Conservation (phyloP, 2,888 invertebrate genomes). For the Ochlodes sylvanus region DNA sequence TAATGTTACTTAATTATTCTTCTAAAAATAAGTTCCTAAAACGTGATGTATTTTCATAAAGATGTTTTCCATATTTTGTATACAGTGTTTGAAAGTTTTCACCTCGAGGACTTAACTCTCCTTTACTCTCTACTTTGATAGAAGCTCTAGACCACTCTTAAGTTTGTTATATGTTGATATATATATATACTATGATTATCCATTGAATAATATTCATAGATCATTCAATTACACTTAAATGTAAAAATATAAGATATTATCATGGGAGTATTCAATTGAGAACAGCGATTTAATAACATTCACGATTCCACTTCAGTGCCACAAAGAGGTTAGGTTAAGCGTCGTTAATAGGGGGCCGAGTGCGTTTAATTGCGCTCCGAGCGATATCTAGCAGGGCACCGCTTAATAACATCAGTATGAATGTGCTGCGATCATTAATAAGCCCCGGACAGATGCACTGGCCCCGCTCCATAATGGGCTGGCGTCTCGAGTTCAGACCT, state of each 20-base stretch:
- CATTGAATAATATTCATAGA: no score
- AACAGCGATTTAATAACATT: slow-evolving; percentile 11
- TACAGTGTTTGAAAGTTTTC: no score
- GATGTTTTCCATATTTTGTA: no score
- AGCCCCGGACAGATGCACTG: slow-evolving; percentile 78
- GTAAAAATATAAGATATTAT: slow-evolving; percentile 3
- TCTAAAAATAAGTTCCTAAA: no score
- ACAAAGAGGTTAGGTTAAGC: slow-evolving; percentile 29
- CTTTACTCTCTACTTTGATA: no score
- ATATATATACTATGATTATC: no score
- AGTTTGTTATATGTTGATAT: no score
- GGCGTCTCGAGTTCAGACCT: slow-evolving; percentile 76
- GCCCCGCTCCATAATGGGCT: slow-evolving; percentile 68
- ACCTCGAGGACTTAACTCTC: no score
- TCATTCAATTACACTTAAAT: no score
- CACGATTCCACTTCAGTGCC: slow-evolving; percentile 14
- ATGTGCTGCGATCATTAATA: slow-evolving; percentile 80
- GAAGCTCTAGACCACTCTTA: no score
- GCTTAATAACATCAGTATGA: slow-evolving; percentile 80
- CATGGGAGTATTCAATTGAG: slow-evolving; percentile 3
- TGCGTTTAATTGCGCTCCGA: slow-evolving; percentile 45
- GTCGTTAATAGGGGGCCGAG: slow-evolving; percentile 40
- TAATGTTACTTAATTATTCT: no score
- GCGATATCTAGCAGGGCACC: slow-evolving; percentile 42
- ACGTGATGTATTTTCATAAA: no score